Evolutionary conservation across 2,797 vertebrate genomes (phyloP), one percentile per base, ranked within the genome.

Genomic region (Triplophysa bombifrons): DNA sequence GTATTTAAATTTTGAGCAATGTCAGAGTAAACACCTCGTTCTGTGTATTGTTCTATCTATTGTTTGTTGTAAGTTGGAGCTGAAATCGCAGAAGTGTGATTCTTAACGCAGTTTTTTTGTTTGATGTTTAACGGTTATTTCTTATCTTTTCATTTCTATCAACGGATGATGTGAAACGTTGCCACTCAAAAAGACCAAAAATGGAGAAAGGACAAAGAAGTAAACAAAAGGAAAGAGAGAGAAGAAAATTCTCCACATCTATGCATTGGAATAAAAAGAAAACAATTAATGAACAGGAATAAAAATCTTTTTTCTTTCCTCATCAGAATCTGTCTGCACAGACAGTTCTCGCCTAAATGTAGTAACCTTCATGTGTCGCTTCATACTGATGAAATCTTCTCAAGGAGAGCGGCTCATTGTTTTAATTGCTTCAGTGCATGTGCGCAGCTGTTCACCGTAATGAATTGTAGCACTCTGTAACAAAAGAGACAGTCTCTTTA

Each of bases 321-420:
- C 58, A 70, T 64, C 44, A 71, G 48, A 72, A 86, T 64, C 30
- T 66, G 46, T 46, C 25, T 81, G 56, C 60, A 51, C 30, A 55
- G 65, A 84, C 67, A 64, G 17, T 73, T 80, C 67, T 83, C 51
- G 13, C 63, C 72, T 72, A 74, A 81, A 74, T 74, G 55, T 80
- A 30, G 63, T 75, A 76, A 80, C 83, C 79, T 84, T 84, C 80
- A 83, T 56, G 73, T 80, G 82, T 71, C 60, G 50, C 65, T 75
- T 78, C 70, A 51, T 69, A 74, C 34, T 72, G 79, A 83, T 80
- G 80, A 65, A 74, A 78, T 72, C 83, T 80, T 78, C 75, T 87
- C 73, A 85, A 87, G 82, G 78, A 81, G 84, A 86, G 83, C 61
- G 70, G 63, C 76, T 80, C 75, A 80, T 84, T 82, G 79, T 86